phyloP scores from a whole-genome alignment of 2,113 vertebrate species.

The Canis aureus region DNA sequence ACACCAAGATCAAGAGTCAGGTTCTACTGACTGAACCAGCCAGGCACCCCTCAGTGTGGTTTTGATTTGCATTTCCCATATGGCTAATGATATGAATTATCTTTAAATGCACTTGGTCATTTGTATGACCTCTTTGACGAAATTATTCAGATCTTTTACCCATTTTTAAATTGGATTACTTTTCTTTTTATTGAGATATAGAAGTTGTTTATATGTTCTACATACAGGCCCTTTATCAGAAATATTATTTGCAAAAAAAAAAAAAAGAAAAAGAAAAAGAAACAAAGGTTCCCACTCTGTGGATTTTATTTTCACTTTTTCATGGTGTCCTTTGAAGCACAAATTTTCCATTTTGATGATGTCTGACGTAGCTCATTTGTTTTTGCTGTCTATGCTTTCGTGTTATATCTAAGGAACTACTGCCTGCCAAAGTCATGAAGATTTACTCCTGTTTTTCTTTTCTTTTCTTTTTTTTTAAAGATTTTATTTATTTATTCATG shows the following conservation, averaged over 20 bases:
- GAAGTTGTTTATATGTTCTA: neutral
- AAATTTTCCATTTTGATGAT: neutral
- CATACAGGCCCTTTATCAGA: neutral
- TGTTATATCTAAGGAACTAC: neutral
- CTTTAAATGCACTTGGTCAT: neutral
- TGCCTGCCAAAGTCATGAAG: neutral
- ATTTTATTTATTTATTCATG: no score
- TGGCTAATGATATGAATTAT: neutral
- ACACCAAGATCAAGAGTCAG: neutral
- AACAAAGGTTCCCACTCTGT: neutral
- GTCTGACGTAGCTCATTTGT: neutral
- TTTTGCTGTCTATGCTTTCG: neutral
- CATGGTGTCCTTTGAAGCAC: neutral
- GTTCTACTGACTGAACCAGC: neutral
- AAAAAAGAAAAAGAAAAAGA: no score
- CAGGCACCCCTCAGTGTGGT: neutral
- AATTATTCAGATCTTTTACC: neutral
- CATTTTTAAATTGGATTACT: neutral
- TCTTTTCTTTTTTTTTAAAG: no score
- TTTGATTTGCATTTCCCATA: conserved; percentile 33
- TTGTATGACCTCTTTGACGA: neutral
- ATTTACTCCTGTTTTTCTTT: neutral
- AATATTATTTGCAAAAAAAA: neutral
- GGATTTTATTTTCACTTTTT: neutral
- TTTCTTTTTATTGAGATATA: conserved; percentile 7